These are phyloP conservation scores for Nothobranchius furzeri DNA, from an alignment of 2,113 vertebrate genomes.

Conservation along the genomic window DNA sequence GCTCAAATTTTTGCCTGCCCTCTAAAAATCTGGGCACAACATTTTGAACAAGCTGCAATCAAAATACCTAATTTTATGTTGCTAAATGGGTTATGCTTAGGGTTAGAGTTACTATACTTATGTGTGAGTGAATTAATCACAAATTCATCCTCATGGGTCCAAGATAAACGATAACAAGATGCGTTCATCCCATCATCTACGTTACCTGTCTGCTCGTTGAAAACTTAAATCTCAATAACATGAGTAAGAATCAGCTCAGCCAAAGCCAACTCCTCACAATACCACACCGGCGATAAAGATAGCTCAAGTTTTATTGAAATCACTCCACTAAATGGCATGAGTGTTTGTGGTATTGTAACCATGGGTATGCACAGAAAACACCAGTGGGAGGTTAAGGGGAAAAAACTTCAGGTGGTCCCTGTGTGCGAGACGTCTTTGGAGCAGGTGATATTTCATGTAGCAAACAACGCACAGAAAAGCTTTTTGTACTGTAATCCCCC, in stretches of 20 bases:
- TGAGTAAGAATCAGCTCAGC: background rate
- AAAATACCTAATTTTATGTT: too few species aligned
- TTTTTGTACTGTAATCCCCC: conserved; percentile 19
- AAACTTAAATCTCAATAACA: background rate
- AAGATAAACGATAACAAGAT: background rate
- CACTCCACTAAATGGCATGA: conserved; percentile 3
- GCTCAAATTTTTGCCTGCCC: too few species aligned
- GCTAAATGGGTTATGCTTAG: too few species aligned
- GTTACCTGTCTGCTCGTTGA: background rate
- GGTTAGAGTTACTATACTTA: too few species aligned
- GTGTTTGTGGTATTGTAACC: conserved; percentile 14
- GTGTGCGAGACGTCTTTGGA: conserved; percentile 20
- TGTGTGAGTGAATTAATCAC: too few species aligned
- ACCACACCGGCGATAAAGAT: background rate
- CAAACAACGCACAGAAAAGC: conserved; percentile 10
- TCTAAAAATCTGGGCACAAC: too few species aligned
- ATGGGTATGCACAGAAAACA: conserved; percentile 10
- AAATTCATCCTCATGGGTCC: background rate
- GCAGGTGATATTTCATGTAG: conserved; percentile 25
- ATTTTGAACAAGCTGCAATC: too few species aligned
- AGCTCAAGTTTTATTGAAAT: conserved; percentile 1
- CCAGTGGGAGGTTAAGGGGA: conserved; percentile 5
- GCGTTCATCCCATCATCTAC: background rate
- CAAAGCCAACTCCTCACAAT: background rate
- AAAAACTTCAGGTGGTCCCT: conserved; percentile 17